Evolutionary conservation across 1,140 invertebrate genomes (phyloP), one percentile per base, ranked within the genome.

Genomic region (Chrysoperla carnea): DNA sequence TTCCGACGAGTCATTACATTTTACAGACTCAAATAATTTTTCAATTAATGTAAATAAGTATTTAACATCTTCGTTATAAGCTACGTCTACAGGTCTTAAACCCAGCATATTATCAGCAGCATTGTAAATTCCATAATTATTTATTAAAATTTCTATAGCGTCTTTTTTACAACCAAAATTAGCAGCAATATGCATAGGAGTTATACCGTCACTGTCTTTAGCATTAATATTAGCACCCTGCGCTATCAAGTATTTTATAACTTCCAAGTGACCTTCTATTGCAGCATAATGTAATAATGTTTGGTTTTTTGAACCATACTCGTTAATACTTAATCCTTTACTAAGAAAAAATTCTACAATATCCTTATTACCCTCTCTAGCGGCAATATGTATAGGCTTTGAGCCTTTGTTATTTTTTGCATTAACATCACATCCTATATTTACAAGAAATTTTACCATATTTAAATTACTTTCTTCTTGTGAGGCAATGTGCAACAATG

Each of bases 401-500:
- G 36, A 41, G 2, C 40, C 39, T n/a, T n/a, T n/a, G n/a, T n/a
- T n/a, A n/a, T n/a, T 74, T 40, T 44, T 51, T 5, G 61, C 56
- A 15, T 61, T 48, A 9, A 70, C 48, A 45, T 69, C 52, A 4
- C 66, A 69, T 8, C 59, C 58, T 17, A 53, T 53, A 13, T 52
- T 39, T 6, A 76, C 41, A 29, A 78, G 53, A 29, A 64, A 51
- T 54, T 64, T 41, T 1, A 53, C 43, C 12, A 62, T 48, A 1
- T 50, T 47, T n/a, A 52, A 40, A 42, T 56, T 58, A n/a, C 62
- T 63, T n/a, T n/a, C n/a, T 17, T 57, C 50, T 42, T 59, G 46
- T 9, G 57, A 56, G 2, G 66, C 67, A 41, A 63, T 53, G 51
- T 69, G 64, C 11, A 70, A 48, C 9, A 64, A 59, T 8, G 54